Evolutionary conservation across 1,140 invertebrate species (phyloP), one percentile per base, ranked within the genome.

Genomic region (Atta texana): DNA sequence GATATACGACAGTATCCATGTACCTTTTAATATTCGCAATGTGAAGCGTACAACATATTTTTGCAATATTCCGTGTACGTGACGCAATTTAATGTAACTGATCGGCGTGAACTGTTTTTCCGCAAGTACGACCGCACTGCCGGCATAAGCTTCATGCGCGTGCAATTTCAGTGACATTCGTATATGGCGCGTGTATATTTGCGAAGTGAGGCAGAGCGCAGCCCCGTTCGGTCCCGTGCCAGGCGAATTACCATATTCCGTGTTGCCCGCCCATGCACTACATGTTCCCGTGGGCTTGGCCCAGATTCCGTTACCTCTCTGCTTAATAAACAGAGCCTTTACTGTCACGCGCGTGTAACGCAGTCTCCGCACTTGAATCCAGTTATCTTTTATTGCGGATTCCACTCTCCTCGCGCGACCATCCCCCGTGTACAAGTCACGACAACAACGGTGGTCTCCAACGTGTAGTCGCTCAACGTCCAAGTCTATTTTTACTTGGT

Each of bases 241-340:
- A 8, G n/a, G 68, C 88, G 72, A 90, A 90, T 90, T 90, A 90
- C 86, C 89, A 90, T 90, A 90, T 90, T 90, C 86, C 86, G 77
- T 49, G 66, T 74, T 77, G 53, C 44, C 69, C 34, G 66, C 31
- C 78, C 18, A 24, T 34, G 21, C 31, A 24, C 39, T 80, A 75
- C 75, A 69, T 28, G 89, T 90, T 71, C 64, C 64, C 66, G 80
- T 61, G 57, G 34, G 55, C 75, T 88, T 85, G 86, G 88, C 88
- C 88, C 89, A 90, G 89, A 90, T 90, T 90, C 76, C 21, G 12
- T n/a, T 31, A 44, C 31, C 44, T 18, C 55, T 53, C 53, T 31
- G 80, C 80, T 87, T 90, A 90, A 90, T 90, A 90, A 90, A 90
- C 88, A 74, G 64, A 74, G 76, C 86, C 75, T 88, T 90, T 86